Evolutionary conservation across 2,113 vertebrate genomes (phyloP).

Genomic region (Caretta caretta): DNA sequence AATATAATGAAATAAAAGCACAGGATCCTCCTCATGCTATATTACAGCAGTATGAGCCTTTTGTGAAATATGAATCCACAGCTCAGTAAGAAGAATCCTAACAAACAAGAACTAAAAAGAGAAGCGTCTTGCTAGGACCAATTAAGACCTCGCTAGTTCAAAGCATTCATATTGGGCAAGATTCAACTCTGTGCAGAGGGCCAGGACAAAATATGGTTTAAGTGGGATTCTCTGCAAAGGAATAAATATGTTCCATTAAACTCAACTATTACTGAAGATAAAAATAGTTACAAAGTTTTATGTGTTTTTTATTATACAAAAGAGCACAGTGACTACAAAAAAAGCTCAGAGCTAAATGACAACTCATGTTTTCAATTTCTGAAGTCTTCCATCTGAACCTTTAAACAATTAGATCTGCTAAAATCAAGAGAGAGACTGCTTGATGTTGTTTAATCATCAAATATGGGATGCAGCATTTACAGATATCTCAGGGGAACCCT

Average conservation of each 20-base stretch:
- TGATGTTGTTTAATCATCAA: neutral
- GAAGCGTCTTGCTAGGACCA: conserved; percentile 51
- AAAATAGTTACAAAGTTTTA: neutral
- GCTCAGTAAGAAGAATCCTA: conserved; percentile 31
- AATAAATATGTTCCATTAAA: neutral
- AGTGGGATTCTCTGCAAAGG: neutral
- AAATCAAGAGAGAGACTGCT: neutral
- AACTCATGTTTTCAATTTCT: neutral
- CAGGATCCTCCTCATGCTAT: neutral
- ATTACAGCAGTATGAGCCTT: neutral
- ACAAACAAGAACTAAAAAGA: conserved; percentile 41
- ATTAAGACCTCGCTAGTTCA: conserved; percentile 56
- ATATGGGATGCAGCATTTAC: neutral
- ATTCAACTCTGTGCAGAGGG: neutral
- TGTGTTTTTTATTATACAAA: neutral
- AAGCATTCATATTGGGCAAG: conserved; percentile 30
- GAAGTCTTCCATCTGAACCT: neutral
- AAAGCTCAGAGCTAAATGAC: neutral
- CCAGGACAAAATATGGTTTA: neutral
- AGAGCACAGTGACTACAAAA: neutral
- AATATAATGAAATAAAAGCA: neutral
- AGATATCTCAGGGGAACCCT: neutral
- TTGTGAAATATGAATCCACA: conserved; percentile 10
- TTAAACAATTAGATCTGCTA: neutral
- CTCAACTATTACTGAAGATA: neutral